Percentiles rank a stretch among this genome's conserved stretches.
These are phyloP conservation scores for Tipula helvola DNA, from an alignment of 2,888 invertebrate species.

Conservation along the genomic window DNA sequence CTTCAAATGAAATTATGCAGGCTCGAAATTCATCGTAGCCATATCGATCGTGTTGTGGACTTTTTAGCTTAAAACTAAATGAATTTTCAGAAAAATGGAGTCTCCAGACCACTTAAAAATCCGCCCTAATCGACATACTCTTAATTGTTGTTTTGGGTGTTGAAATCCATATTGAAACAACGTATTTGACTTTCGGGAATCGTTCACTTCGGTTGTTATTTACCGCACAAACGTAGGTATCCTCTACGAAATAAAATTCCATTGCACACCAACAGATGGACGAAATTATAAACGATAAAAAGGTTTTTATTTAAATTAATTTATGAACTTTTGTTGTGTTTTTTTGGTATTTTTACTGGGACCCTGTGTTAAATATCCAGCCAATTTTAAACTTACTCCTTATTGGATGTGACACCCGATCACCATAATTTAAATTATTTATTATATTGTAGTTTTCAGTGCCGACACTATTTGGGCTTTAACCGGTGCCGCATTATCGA, in stretches of 20 bases:
- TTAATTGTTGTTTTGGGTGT: too few relatives aligned
- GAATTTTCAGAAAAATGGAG: too few relatives aligned
- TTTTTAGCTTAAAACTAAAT: too few relatives aligned
- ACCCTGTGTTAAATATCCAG: slow-evolving; percentile 89
- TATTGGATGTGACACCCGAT: slow-evolving; percentile 62
- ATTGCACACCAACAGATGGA: background rate
- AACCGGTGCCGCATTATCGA: slow-evolving; percentile 54
- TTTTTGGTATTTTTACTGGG: slow-evolving; percentile 57
- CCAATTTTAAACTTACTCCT: slow-evolving; percentile 89
- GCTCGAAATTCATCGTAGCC: too few relatives aligned
- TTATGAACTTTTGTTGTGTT: background rate
- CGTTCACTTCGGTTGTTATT: background rate
- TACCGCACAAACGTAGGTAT: background rate
- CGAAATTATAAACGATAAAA: background rate
- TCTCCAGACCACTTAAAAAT: too few relatives aligned
- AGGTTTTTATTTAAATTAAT: background rate
- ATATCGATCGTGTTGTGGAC: too few relatives aligned
- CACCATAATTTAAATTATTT: slow-evolving; percentile 66
- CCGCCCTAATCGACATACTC: too few relatives aligned
- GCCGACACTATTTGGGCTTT: slow-evolving; percentile 96
- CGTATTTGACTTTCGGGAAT: too few relatives aligned
- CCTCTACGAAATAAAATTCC: background rate
- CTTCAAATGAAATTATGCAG: too few relatives aligned
- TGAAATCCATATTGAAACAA: too few relatives aligned
- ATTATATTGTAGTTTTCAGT: slow-evolving; percentile 89